These are phyloP conservation scores for Rhyacichthys aspro DNA, from an alignment of 2,797 vertebrate genomes.

Conservation along the genomic window DNA sequence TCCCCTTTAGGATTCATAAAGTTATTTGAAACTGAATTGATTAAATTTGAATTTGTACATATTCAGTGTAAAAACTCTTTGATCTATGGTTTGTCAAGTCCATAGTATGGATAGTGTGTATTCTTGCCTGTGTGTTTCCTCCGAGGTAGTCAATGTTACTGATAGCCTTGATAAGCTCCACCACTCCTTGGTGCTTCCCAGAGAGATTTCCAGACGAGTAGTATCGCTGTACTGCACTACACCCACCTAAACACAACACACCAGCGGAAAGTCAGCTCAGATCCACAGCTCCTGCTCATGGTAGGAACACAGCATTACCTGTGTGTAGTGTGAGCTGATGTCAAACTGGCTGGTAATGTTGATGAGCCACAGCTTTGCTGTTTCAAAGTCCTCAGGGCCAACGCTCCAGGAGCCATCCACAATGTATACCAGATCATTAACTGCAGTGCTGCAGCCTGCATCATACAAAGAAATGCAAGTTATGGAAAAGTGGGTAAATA, in stretches of 20 bases:
- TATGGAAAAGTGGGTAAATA: too few relatives aligned
- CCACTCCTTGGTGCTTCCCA: constrained; percentile 70
- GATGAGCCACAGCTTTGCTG: constrained; percentile 82
- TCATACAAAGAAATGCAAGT: not conserved
- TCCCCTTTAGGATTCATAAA: too few relatives aligned
- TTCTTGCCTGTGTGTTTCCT: constrained; percentile 80
- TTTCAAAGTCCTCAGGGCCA: constrained; percentile 81
- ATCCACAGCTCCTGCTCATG: too few relatives aligned
- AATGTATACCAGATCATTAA: constrained; percentile 85
- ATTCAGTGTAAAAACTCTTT: too few relatives aligned
- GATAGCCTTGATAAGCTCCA: constrained; percentile 77
- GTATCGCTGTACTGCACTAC: constrained; percentile 85
- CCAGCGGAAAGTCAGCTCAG: too few relatives aligned
- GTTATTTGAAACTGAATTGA: too few relatives aligned
- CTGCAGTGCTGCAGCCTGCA: constrained; percentile 83
- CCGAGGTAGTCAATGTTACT: constrained; percentile 76
- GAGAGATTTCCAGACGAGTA: constrained; percentile 81
- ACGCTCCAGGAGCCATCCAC: constrained; percentile 87
- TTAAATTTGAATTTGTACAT: too few relatives aligned
- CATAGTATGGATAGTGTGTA: too few relatives aligned
- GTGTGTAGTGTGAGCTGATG: constrained; percentile 79
- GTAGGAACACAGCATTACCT: constrained; percentile 49
- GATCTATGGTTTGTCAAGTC: not conserved
- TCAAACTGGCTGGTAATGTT: constrained; percentile 85
- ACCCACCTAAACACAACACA: constrained; percentile 64